Conservation (phyloP, 2,888 invertebrate species). For the Dascillus cervinus region DNA sequence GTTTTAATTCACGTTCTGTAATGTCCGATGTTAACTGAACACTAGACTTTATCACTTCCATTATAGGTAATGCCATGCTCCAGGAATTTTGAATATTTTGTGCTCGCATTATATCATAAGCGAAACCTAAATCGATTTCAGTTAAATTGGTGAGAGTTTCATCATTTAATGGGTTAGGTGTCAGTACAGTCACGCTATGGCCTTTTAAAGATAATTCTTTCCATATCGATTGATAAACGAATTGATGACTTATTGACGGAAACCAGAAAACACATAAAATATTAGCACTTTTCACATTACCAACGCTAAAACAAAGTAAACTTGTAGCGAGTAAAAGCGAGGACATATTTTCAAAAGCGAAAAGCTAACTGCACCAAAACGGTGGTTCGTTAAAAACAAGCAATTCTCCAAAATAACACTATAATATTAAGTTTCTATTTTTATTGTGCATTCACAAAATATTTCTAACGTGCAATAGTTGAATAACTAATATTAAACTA, state of each 20-base stretch:
- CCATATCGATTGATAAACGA: conserved; percentile 27
- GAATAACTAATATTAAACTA: too few relatives aligned
- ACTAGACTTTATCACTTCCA: conserved; percentile 7
- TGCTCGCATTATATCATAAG: conserved; percentile 11
- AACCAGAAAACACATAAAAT: conserved; percentile 26
- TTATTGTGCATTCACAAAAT: too few relatives aligned
- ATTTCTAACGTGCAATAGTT: too few relatives aligned
- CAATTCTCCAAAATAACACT: too few relatives aligned
- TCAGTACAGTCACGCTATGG: conserved; percentile 30
- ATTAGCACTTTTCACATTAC: too few relatives aligned
- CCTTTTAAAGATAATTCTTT: conserved; percentile 29
- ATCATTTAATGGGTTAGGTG: conserved; percentile 30
- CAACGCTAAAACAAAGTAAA: too few relatives aligned
- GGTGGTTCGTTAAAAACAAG: too few relatives aligned
- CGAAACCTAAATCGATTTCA: conserved; percentile 24
- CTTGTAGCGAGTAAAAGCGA: too few relatives aligned
- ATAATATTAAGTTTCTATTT: too few relatives aligned
- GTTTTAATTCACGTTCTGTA: conserved; percentile 1
- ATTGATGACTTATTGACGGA: conserved; percentile 29
- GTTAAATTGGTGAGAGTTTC: conserved; percentile 26
- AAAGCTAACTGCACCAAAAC: too few relatives aligned
- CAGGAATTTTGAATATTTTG: conserved; percentile 1
- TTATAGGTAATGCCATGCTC: conserved; percentile 19
- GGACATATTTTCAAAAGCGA: too few relatives aligned
- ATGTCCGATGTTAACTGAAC: conserved; percentile 9